These are phyloP conservation scores for Mimumesa dahlbomi DNA, from an alignment of 2,888 invertebrate genomes.

Conservation along the genomic window DNA sequence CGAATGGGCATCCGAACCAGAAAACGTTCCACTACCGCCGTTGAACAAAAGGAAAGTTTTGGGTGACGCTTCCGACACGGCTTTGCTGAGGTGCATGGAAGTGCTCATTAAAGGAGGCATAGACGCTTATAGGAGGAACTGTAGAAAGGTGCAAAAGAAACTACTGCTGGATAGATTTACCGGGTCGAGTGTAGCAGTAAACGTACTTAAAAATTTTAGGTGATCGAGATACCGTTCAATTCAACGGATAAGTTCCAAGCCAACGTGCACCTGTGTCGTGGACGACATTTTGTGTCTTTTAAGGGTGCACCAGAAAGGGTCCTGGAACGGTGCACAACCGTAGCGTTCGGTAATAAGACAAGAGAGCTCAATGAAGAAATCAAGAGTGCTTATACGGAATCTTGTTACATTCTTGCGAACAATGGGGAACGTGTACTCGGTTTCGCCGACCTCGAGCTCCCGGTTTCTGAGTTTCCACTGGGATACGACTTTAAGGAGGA, in stretches of 20 bases:
- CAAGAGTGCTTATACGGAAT: slow-evolving; percentile 94
- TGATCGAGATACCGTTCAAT: slow-evolving; percentile 84
- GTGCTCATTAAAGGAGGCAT: slow-evolving; percentile 82
- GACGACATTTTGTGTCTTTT: slow-evolving; percentile 84
- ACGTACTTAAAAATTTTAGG: slow-evolving; percentile 54
- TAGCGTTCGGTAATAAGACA: slow-evolving; percentile 92
- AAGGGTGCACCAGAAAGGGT: slow-evolving; percentile 99
- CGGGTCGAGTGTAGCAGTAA: not conserved
- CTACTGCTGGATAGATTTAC: not conserved
- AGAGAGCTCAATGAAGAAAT: slow-evolving; percentile 81
- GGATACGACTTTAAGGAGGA: slow-evolving; percentile 81
- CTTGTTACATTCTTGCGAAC: slow-evolving; percentile 67
- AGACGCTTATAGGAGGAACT: slow-evolving; percentile 80
- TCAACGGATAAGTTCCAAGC: slow-evolving; percentile 85
- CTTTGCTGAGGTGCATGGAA: slow-evolving; percentile 86
- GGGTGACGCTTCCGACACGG: slow-evolving; percentile 88
- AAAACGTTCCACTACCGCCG: slow-evolving; percentile 78
- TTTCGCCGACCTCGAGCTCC: slow-evolving; percentile 84
- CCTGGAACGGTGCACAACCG: slow-evolving; percentile 97
- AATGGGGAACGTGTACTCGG: slow-evolving; percentile 78
- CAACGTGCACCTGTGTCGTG: slow-evolving; percentile 65
- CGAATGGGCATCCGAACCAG: slow-evolving; percentile 82
- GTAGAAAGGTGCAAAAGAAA: slow-evolving; percentile 80
- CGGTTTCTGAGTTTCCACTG: slow-evolving; percentile 80
- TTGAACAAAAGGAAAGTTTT: slow-evolving; percentile 82